These are phyloP conservation scores for Mizuhopecten yessoensis DNA, from an alignment of 1,140 invertebrate genomes.

Conservation along the genomic window DNA sequence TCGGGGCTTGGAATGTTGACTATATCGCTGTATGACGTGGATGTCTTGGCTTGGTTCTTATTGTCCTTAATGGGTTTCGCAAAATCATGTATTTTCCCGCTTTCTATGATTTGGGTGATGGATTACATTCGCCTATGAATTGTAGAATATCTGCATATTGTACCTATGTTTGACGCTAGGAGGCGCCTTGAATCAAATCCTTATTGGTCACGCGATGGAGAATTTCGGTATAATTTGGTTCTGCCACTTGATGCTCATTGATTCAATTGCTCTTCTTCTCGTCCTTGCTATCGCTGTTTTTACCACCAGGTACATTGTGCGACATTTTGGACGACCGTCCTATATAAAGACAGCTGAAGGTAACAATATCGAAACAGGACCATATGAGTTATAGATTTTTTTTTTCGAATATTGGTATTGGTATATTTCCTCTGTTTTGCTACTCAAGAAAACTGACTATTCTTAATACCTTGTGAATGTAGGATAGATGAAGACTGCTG, in stretches of 20 bases:
- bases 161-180: not conserved
- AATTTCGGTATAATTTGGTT: not conserved
- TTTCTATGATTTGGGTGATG: not conserved
- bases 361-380: too few relatives aligned
- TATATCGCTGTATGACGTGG: not conserved
- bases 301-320: not conserved
- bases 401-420: too few relatives aligned
- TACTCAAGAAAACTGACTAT: too few relatives aligned
- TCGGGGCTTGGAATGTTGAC: not conserved
- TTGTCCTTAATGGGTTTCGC: not conserved
- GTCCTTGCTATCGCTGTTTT: not conserved
- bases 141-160: not conserved
- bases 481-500: too few relatives aligned
- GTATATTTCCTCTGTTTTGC: too few relatives aligned
- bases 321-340: not conserved
- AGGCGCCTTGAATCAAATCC: not conserved
- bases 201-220: not conserved
- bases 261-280: not conserved
- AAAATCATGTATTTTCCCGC: not conserved
- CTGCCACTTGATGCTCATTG: not conserved
- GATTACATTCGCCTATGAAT: not conserved
- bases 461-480: too few relatives aligned
- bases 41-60: not conserved
- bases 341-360: too few relatives aligned
- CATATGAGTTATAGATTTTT: too few relatives aligned